Conservation (phyloP, 2,888 invertebrate species). For the Osmoderma eremita region DNA sequence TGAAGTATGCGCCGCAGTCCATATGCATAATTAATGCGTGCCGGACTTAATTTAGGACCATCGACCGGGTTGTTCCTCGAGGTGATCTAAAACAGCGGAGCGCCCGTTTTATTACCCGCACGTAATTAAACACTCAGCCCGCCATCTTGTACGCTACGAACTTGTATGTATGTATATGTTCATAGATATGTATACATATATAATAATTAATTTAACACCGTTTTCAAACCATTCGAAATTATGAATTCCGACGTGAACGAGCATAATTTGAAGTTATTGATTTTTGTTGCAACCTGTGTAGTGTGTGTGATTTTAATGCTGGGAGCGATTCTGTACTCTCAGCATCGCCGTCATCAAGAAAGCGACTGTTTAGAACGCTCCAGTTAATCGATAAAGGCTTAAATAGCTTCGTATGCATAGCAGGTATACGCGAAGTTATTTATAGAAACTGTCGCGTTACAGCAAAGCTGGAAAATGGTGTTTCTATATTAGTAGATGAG, state of each 20-base stretch:
- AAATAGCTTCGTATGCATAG: conserved; percentile 17
- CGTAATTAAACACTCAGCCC: conserved; percentile 18
- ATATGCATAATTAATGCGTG: conserved; percentile 25
- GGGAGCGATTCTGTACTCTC: conserved; percentile 28
- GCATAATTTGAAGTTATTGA: conserved; percentile 29
- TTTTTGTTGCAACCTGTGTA: neutral
- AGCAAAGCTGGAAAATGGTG: conserved; percentile 6
- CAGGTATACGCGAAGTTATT: conserved; percentile 18
- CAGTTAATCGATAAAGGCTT: conserved; percentile 29
- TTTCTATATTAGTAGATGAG: conserved; percentile 8
- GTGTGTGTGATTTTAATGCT: conserved; percentile 29
- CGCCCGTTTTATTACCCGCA: conserved; percentile 15
- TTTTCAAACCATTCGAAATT: conserved; percentile 19
- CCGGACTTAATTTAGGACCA: conserved; percentile 33
- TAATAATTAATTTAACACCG: conserved; percentile 21
- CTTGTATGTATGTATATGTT: too few species aligned
- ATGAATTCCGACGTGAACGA: conserved; percentile 21
- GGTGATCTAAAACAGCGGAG: conserved; percentile 29
- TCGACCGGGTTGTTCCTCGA: conserved; percentile 28
- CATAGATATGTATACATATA: neutral
- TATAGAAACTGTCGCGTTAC: conserved; percentile 34
- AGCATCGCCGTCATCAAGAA: conserved; percentile 16
- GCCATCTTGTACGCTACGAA: neutral
- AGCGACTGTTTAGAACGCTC: conserved; percentile 35
- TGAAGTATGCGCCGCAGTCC: conserved; percentile 19